phyloP scores from a whole-genome alignment of 2,888 invertebrate species.

The Eledona agricola region DNA sequence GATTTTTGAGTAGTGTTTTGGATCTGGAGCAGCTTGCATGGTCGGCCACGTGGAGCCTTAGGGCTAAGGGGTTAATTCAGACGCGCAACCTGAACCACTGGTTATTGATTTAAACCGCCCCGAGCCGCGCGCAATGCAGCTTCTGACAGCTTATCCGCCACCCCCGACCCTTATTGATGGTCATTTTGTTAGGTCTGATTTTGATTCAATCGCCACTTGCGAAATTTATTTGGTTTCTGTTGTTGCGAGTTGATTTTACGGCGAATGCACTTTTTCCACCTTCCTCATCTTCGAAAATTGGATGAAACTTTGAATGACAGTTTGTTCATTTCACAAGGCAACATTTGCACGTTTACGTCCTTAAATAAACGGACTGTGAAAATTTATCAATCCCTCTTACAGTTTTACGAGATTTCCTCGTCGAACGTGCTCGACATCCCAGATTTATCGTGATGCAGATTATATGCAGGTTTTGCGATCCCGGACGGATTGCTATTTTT shows the following conservation, averaged over 20 bases:
- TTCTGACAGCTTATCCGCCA: slow-evolving; percentile 51
- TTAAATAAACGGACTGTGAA: slow-evolving; percentile 21
- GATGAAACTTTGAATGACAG: slow-evolving; percentile 8
- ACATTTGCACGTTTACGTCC: slow-evolving; percentile 20
- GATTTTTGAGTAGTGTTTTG: slow-evolving; percentile 5
- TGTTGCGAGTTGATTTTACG: slow-evolving; percentile 6
- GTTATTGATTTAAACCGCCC: slow-evolving; percentile 54
- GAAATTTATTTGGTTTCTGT: slow-evolving; percentile 8
- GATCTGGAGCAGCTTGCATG: slow-evolving; percentile 20
- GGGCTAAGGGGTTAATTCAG: slow-evolving; percentile 50
- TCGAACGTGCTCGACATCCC: slow-evolving; percentile 37
- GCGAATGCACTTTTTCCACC: slow-evolving; percentile 1
- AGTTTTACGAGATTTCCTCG: slow-evolving; percentile 35
- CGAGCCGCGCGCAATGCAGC: slow-evolving; percentile 52
- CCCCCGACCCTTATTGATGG: slow-evolving; percentile 49
- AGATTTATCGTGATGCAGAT: slow-evolving; percentile 43
- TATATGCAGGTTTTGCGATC: slow-evolving; percentile 38
- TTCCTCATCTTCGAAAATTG: neutral
- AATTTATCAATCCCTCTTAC: slow-evolving; percentile 40
- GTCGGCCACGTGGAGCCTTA: slow-evolving; percentile 35
- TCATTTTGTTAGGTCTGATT: slow-evolving; percentile 55
- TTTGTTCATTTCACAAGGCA: slow-evolving; percentile 5
- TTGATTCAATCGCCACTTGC: slow-evolving; percentile 48
- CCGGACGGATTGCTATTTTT: slow-evolving; percentile 36
- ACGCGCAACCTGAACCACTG: slow-evolving; percentile 51